Conservation (phyloP, 2,797 vertebrate genomes). For the Mormyrus proboscirostris region DNA sequence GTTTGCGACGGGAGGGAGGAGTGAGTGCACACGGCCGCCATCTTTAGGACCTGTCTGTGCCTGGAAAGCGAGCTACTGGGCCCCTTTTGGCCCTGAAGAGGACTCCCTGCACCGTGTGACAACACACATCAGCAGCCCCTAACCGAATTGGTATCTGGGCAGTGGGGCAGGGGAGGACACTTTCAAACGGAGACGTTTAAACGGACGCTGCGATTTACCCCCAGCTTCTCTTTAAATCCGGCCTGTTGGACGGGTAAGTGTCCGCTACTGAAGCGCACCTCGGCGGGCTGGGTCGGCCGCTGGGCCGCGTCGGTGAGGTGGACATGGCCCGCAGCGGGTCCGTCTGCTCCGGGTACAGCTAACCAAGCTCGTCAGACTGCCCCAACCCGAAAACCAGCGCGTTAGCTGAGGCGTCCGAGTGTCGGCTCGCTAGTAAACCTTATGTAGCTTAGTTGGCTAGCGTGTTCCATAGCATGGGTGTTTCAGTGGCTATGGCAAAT, state of each 20-base stretch:
- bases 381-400: not conserved
- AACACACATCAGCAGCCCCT: conserved; percentile 18
- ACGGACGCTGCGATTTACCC: conserved; percentile 19
- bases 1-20: conserved; percentile 49
- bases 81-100: conserved; percentile 39
- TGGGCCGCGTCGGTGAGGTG: not conserved
- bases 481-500: not conserved
- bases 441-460: not conserved
- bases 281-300: not conserved
- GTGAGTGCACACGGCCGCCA: conserved; percentile 61
- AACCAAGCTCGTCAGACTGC: not conserved
- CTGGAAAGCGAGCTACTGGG: conserved; percentile 46
- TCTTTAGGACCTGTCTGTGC: conserved; percentile 60
- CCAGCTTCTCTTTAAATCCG: conserved; percentile 47
- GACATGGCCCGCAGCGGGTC: not conserved
- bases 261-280: not conserved
- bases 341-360: not conserved
- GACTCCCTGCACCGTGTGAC: conserved; percentile 25
- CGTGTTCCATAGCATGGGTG: not conserved
- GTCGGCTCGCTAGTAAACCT: not conserved
- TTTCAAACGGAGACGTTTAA: conserved; percentile 33
- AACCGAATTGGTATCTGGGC: conserved; percentile 35
- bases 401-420: not conserved
- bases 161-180: conserved; percentile 40
- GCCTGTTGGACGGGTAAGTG: conserved; percentile 41